Conservation (phyloP, 2,888 invertebrate genomes). For the Helleia helle region DNA sequence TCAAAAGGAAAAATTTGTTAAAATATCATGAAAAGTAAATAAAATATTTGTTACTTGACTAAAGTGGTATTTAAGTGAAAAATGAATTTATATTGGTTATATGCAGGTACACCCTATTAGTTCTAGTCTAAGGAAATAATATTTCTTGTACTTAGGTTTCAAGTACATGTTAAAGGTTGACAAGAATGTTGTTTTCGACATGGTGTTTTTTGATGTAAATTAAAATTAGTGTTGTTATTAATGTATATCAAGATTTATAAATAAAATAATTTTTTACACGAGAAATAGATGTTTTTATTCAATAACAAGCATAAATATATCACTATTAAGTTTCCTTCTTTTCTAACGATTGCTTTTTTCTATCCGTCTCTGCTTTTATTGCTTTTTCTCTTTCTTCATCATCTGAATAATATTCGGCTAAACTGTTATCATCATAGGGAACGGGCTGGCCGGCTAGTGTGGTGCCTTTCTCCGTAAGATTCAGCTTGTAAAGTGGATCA, state of each 20-base stretch:
- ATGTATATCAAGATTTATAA: neutral
- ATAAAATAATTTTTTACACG: neutral
- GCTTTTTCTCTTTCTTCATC: constrained; percentile 65
- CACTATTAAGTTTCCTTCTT: constrained; percentile 52
- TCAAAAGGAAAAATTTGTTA: constrained; percentile 52
- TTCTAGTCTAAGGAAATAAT: too few relatives aligned
- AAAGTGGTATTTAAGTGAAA: neutral
- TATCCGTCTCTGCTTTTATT: constrained; percentile 44
- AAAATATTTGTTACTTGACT: neutral
- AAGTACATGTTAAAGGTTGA: too few relatives aligned
- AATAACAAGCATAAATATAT: constrained; percentile 34
- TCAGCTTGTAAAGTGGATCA: constrained; percentile 47
- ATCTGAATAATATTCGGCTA: constrained; percentile 67
- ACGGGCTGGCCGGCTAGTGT: constrained; percentile 47
- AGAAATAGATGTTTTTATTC: constrained; percentile 28
- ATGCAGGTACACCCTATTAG: too few relatives aligned
- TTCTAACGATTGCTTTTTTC: constrained; percentile 47
- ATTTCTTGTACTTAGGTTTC: too few relatives aligned
- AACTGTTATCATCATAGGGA: constrained; percentile 39
- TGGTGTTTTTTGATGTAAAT: too few relatives aligned
- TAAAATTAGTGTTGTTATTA: too few relatives aligned
- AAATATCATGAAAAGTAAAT: constrained; percentile 49
- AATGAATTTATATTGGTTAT: too few relatives aligned
- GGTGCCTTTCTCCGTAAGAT: constrained; percentile 44
- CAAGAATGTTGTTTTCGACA: too few relatives aligned